Evolutionary conservation across 2,888 invertebrate species (phyloP), one percentile per base, ranked within the genome.

Genomic region (Fabriciana adippe): DNA sequence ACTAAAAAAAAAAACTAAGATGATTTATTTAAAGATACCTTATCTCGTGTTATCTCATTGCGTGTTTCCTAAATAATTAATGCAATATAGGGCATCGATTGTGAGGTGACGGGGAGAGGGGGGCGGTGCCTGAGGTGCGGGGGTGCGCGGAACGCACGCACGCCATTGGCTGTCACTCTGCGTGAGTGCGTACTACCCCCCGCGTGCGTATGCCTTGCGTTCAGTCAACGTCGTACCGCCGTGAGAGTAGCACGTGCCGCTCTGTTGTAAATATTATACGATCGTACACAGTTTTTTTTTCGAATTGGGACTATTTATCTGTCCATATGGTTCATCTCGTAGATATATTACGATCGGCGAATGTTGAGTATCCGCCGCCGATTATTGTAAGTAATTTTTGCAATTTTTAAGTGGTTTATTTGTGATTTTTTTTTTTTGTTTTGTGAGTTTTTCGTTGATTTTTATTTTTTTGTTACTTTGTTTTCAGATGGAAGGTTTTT

Each of bases 311-410:
- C 83, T 85, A 84, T 81, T 85, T 81, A 92, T 87, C 93, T 92
- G 94, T 94, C 95, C 95, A 95, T 95, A 96, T 96, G 96, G 96
- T 96, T 94, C 96, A 96, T 93, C 95, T 95, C 93, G 94, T 95
- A 92, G 95, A 95, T 93, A 94, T 95, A 91, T 95, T 95, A 93
- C 95, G 95, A 93, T 95, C 95, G 94, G 95, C 94, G 93, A 95
- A 95, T 89, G 95, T 95, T 94, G 96, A 95, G 91, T 95, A 95
- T 93, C 94, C 95, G 93, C 92, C 92, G 85, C 94, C 94, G 92
- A 93, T 94, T 94, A 95, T 95, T 94, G 95, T 95, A 93, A 95
- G 95, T 95, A 94, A 85, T 85, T 78, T 83, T 76, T 72, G 71
- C 62, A 66, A 62, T 73, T 72, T 72, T 72, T 60, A 63, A 73